These are phyloP conservation scores for Dicentrarchus labrax DNA, from an alignment of 2,113 vertebrate genomes.

Conservation along the genomic window DNA sequence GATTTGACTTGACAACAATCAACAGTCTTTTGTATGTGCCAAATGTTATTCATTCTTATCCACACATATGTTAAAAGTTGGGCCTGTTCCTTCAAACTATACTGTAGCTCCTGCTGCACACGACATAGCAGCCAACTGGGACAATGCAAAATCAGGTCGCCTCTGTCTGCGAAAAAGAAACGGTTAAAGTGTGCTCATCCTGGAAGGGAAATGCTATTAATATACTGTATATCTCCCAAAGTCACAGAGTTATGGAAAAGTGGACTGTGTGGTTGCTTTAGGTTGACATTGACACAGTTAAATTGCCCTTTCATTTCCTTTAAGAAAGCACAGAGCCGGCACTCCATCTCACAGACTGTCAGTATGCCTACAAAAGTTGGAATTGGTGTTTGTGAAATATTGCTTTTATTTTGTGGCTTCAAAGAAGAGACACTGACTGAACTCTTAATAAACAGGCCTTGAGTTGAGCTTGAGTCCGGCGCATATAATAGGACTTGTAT, in stretches of 20 bases:
- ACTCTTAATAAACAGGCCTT: slow-evolving; percentile 30
- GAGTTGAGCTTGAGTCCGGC: background rate
- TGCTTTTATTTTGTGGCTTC: slow-evolving; percentile 33
- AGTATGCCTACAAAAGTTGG: background rate
- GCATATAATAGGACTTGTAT: slow-evolving; percentile 33
- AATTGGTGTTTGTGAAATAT: slow-evolving; percentile 29
- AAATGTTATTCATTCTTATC: background rate
- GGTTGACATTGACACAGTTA: slow-evolving; percentile 85
- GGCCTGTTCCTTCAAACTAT: slow-evolving; percentile 17
- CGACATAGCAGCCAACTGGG: slow-evolving; percentile 76
- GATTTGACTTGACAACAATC: background rate
- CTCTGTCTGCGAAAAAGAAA: slow-evolving; percentile 76
- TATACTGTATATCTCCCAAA: slow-evolving; percentile 80
- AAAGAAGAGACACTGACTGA: slow-evolving; percentile 21
- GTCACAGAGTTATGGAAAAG: slow-evolving; percentile 78
- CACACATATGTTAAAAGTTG: slow-evolving; percentile 5
- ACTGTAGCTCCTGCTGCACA: slow-evolving; percentile 46
- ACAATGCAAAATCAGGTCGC: slow-evolving; percentile 84
- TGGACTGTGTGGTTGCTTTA: slow-evolving; percentile 66
- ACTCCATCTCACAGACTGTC: slow-evolving; percentile 10
- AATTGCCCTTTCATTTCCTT: slow-evolving; percentile 69
- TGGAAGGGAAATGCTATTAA: slow-evolving; percentile 85
- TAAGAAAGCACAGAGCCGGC: slow-evolving; percentile 45
- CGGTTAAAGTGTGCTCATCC: slow-evolving; percentile 77
- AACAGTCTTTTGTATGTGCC: background rate